Conservation (phyloP, 1,140 invertebrate species). For the Chymomyza costata region DNA sequence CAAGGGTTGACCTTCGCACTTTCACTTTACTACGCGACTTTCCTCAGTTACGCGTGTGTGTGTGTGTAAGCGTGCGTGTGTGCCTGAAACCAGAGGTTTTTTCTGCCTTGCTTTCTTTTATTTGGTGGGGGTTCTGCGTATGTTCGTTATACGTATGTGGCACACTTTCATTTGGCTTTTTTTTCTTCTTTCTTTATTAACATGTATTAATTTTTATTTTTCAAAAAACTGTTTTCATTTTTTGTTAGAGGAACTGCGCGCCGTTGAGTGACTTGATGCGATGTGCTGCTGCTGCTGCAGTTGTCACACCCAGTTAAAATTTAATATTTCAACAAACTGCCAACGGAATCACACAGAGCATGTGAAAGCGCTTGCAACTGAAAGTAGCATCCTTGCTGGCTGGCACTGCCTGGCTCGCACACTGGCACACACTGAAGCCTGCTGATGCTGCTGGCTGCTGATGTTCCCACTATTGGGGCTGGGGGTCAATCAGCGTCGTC, state of each 20-base stretch:
- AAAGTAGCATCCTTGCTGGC: slow-evolving; percentile 49
- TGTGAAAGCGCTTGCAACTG: slow-evolving; percentile 41
- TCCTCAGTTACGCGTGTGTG: slow-evolving; percentile 29
- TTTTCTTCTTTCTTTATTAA: not conserved
- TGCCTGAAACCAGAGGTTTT: slow-evolving; percentile 48
- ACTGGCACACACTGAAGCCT: slow-evolving; percentile 33
- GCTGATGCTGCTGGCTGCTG: slow-evolving; percentile 15
- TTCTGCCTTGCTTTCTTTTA: slow-evolving; percentile 48
- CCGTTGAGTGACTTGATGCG: not conserved
- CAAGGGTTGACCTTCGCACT: slow-evolving; percentile 67
- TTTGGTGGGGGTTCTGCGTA: slow-evolving; percentile 13
- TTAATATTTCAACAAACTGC: slow-evolving; percentile 53
- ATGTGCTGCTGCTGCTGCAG: slow-evolving; percentile 21
- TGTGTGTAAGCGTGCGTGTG: slow-evolving; percentile 23
- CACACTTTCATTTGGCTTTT: slow-evolving; percentile 23
- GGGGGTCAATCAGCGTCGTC: slow-evolving; percentile 15
- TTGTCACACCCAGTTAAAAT: slow-evolving; percentile 58
- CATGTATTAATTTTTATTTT: slow-evolving; percentile 1
- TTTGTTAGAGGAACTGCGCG: not conserved
- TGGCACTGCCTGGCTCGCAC: slow-evolving; percentile 25
- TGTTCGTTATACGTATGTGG: slow-evolving; percentile 31
- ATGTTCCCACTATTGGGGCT: slow-evolving; percentile 9
- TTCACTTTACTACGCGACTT: slow-evolving; percentile 69
- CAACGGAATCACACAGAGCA: slow-evolving; percentile 40
- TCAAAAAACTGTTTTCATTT: slow-evolving; percentile 22